Evolutionary conservation across 2,113 vertebrate species (phyloP), one percentile per base, ranked within the genome.

Genomic region (Pristiophorus japonicus): DNA sequence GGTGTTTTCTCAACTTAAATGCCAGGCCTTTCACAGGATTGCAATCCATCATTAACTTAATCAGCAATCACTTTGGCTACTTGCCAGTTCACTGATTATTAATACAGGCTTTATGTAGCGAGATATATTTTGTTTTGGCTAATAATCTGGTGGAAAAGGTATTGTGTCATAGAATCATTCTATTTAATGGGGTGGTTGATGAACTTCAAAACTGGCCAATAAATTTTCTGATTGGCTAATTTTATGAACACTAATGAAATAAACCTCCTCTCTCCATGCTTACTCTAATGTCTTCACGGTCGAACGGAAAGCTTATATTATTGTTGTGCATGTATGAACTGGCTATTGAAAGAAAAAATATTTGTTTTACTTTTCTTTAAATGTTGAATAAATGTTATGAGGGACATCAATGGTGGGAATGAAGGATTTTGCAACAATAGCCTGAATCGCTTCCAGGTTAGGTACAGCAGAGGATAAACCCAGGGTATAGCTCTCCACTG

Each of bases 1-100:
- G 96, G 96, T 96, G 96, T 70, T 70, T 94, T 70, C 66, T 94
- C 42, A 70, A 94, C 66, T 5, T 51, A 94, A 94, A 16, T 51
- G 65, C 65, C 93, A 94, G 6, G n/a, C 65, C 92, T 94, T 47
- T 94, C 65, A 92, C 59, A 63, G n/a, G 20, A 63, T 38, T 20
- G 34, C n/a, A 94, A 94, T 94, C 93, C 66, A 94, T 94, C 66
- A 94, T 47, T 94, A 70, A 94, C 38, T 94, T 94, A 67, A 94
- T 47, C 93, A 94, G 45, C 66, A 22, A 70, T 70, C 65, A 42
- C 62, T 70, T 47, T 94, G 65, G 93, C 65, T 70, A 27, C 42
- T 45, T 67, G 93, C 93, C 93, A 70, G 93, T 47, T 94, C 93
- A 47, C 65, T 70, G 66, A 70, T 94, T 94, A 94, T 94, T 94